Conservation (phyloP, 2,797 vertebrate species). For the Leptoclinus maculatus region DNA sequence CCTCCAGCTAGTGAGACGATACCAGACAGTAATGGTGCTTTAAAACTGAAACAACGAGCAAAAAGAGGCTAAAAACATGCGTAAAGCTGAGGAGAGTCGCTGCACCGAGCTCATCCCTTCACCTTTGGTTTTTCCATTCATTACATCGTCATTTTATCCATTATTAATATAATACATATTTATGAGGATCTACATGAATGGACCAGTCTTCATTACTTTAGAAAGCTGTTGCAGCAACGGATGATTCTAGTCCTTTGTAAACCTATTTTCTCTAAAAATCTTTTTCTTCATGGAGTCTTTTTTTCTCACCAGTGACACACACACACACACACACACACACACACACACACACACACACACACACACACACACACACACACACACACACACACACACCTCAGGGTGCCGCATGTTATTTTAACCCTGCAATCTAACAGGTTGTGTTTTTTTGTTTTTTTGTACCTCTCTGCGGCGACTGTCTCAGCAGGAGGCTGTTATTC, state of each 20-base stretch:
- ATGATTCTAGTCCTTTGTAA: conserved; percentile 1
- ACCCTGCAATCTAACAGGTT: conserved; percentile 19
- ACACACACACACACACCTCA: neutral
- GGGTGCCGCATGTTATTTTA: conserved; percentile 26
- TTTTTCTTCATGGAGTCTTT: conserved; percentile 29
- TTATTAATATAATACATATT: neutral
- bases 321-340: neutral
- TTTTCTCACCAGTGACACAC: conserved; percentile 17
- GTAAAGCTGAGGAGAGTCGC: neutral
- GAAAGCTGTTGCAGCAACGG: neutral
- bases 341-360: no score
- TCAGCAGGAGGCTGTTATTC: conserved; percentile 32
- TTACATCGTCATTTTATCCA: neutral
- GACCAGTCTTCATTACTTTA: conserved; percentile 4
- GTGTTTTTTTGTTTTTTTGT: neutral
- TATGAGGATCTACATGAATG: neutral
- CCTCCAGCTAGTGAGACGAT: neutral
- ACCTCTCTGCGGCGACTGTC: conserved; percentile 21
- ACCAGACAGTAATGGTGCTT: neutral
- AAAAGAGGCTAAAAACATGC: neutral
- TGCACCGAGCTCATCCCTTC: neutral
- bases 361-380: conserved; percentile 1
- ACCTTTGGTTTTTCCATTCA: neutral
- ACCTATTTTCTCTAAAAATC: conserved; percentile 13
- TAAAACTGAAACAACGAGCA: neutral